Evolutionary conservation across 2,797 vertebrate species (phyloP).

Genomic region (Coendou prehensilis): DNA sequence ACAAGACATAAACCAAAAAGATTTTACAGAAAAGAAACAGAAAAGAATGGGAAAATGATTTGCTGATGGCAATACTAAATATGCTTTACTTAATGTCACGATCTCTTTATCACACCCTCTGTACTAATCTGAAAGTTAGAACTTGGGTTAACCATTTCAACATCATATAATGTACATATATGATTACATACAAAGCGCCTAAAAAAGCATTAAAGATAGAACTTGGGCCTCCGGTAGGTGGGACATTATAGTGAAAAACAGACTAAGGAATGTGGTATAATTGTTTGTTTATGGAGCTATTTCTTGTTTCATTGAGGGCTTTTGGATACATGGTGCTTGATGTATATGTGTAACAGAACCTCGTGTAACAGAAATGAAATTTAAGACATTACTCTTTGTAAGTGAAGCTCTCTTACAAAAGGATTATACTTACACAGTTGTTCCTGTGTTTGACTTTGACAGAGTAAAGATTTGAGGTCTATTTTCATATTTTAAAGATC

Average conservation of each 20-base stretch:
- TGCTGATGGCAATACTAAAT: constrained; percentile 81
- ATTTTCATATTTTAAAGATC: constrained; percentile 54
- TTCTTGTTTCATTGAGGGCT: not conserved
- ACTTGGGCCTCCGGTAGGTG: constrained; percentile 62
- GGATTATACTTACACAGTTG: not conserved
- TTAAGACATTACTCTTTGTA: not conserved
- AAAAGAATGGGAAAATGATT: constrained; percentile 76
- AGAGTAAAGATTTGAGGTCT: not conserved
- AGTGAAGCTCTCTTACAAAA: not conserved
- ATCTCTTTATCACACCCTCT: constrained; percentile 82
- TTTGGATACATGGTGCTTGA: not conserved
- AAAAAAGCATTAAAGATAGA: constrained; percentile 80
- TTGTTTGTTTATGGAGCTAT: not conserved
- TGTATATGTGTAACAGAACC: not conserved
- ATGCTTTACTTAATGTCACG: constrained; percentile 84
- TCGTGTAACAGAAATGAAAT: not conserved
- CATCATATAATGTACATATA: constrained; percentile 78
- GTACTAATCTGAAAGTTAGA: constrained; percentile 81
- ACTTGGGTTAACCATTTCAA: constrained; percentile 79
- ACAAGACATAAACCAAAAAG: not conserved
- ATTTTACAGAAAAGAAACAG: not conserved
- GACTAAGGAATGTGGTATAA: not conserved
- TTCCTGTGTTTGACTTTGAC: not conserved
- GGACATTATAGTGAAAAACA: constrained; percentile 17
- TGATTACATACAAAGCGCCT: constrained; percentile 73